Evolutionary conservation across 2,797 vertebrate genomes (phyloP).

Genomic region (Chiroxiphia lanceolata): DNA sequence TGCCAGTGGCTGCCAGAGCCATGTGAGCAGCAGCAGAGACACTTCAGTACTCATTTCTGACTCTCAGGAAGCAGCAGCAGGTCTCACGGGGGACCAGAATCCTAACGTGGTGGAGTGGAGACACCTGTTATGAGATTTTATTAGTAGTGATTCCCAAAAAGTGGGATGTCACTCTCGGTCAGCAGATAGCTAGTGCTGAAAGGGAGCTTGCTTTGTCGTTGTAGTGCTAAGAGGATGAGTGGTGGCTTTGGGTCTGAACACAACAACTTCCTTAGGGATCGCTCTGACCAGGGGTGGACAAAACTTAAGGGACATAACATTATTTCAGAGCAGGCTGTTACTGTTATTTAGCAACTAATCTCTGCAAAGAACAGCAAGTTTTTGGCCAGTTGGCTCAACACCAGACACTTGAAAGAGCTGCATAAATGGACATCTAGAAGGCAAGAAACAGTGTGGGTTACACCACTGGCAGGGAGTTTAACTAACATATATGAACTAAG

Average conservation of each 20-base stretch:
- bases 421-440: background rate
- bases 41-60: background rate
- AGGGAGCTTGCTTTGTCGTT: fast-evolving
- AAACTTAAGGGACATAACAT: background rate
- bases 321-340: background rate
- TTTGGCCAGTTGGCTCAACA: background rate
- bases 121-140: background rate
- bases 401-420: fast-evolving
- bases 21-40: fast-evolving
- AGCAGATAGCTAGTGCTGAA: background rate
- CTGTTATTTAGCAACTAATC: background rate
- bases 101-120: background rate
- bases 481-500: background rate
- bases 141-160: background rate
- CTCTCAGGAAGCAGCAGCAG: background rate
- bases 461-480: background rate
- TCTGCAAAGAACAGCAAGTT: background rate
- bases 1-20: background rate
- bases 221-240: background rate
- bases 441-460: background rate
- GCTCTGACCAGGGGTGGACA: background rate
- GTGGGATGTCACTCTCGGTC: background rate
- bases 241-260: background rate
- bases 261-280: background rate
- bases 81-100: background rate